Conservation (phyloP, 1,140 invertebrate species). For the Apis laboriosa region DNA sequence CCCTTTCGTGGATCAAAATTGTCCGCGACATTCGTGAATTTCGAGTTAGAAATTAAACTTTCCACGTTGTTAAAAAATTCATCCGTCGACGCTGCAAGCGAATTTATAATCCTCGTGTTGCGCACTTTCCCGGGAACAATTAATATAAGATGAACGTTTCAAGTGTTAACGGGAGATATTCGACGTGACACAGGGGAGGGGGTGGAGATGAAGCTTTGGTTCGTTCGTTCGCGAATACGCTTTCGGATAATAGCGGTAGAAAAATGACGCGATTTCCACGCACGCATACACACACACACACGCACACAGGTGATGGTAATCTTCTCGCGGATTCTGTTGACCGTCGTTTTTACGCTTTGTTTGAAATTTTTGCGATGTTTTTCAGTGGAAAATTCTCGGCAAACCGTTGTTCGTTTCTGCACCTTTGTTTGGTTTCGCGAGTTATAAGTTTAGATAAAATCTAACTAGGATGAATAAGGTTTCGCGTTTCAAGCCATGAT, state of each 20-base stretch:
- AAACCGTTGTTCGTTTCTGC: background rate
- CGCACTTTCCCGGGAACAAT: background rate
- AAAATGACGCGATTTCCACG: background rate
- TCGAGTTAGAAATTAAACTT: constrained; percentile 18
- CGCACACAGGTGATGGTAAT: background rate
- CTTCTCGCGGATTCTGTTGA: background rate
- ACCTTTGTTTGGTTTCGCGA: background rate
- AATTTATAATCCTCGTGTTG: background rate
- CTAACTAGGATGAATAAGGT: background rate
- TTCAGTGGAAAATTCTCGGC: background rate
- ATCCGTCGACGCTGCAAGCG: background rate
- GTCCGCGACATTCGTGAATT: background rate
- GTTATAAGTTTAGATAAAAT: background rate
- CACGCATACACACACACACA: no score
- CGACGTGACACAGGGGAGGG: no score
- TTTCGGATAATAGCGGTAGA: background rate
- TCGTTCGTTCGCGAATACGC: background rate
- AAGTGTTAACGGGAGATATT: no score
- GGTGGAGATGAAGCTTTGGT: background rate
- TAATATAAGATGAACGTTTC: constrained; percentile 23
- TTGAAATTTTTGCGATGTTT: background rate
- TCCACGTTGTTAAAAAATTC: constrained; percentile 14
- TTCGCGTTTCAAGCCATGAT: background rate
- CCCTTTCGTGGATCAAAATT: background rate
- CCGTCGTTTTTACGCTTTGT: background rate